phyloP scores from a whole-genome alignment of 1,140 invertebrate species.

The Mycetomoellerius zeteki region DNA sequence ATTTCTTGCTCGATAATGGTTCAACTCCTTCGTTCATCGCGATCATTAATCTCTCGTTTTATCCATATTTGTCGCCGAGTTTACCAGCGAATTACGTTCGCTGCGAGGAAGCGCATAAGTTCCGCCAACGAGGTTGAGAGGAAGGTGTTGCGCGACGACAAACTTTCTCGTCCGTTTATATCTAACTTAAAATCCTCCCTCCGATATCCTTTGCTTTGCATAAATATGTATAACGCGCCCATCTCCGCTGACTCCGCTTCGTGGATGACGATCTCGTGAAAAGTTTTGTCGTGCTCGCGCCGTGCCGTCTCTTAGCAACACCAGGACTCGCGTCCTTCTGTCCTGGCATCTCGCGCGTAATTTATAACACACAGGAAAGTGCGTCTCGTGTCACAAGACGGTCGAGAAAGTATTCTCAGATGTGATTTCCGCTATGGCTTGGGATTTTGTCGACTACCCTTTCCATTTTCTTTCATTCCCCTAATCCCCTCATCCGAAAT shows the following conservation, averaged over 20 bases:
- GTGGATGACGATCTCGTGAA: conserved; percentile 42
- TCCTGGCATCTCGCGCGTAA: conserved; percentile 42
- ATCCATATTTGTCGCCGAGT: conserved; percentile 52
- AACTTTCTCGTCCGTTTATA: conserved; percentile 23
- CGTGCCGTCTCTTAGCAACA: conserved; percentile 57
- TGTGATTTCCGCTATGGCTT: conserved; percentile 66
- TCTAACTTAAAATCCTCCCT: conserved; percentile 28
- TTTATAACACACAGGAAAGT: conserved; percentile 56
- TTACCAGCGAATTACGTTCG: conserved; percentile 43
- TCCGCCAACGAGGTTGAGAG: neutral
- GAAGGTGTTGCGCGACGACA: conserved; percentile 1
- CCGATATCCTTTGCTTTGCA: conserved; percentile 45
- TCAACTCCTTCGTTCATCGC: conserved; percentile 25
- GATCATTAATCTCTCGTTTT: conserved; percentile 50
- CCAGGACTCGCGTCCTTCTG: neutral
- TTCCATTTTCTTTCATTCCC: neutral
- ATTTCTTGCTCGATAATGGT: conserved; percentile 9
- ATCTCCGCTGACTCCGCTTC: conserved; percentile 31
- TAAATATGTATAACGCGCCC: conserved; percentile 54
- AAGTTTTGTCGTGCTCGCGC: conserved; percentile 37
- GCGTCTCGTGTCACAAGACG: neutral
- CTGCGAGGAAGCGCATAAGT: conserved; percentile 35
- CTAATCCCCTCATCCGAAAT: conserved; percentile 52
- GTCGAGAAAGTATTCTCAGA: conserved; percentile 41
- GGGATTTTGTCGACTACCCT: conserved; percentile 13